Evolutionary conservation across 1,140 invertebrate genomes (phyloP), one percentile per base, ranked within the genome.

Genomic region (Sinonovacula constricta): DNA sequence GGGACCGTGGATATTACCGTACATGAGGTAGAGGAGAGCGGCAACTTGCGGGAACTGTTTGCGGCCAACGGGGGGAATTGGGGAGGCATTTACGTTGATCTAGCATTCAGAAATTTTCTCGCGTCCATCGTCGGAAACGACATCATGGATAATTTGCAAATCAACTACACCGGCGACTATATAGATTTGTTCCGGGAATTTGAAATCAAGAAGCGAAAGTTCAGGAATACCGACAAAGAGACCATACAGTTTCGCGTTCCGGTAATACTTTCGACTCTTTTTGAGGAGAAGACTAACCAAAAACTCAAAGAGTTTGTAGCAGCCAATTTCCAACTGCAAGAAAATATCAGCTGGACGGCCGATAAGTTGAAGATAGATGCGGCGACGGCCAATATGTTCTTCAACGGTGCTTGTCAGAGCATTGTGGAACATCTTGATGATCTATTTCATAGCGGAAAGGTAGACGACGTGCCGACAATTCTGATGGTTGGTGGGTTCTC

Each of bases 401-500:
- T 78, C 28, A 53, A 39, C 24, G 36, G 36, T 0, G 26, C 59
- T 1, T 56, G 57, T 33, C 7, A 63, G 1, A 51, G 26, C 28
- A 62, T 79, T 22, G 49, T n/a, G 3, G 2, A 51, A 5, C 56
- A 70, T 56, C 26, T 79, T 14, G 30, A 49, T 10, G 15, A 33
- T 3, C 45, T 60, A 45, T 53, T 67, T 15, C 49, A 26, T 5
- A 28, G 65, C 33, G 18, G 33, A 63, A 18, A 60, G 62, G 14
- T 49, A 36, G 31, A 70, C 14, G 36, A 56, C 67, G 36, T 57
- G 15, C 10, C 5, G 31, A 71, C 30, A 24, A 59, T 82, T 31
- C 67, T 82, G 15, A 70, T 82, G 65, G 77, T 67, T 26, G 76
- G 81, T n/a, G 81, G 81, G 24, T 82, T 82, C 45, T 79, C 81